Evolutionary conservation across 2,888 invertebrate genomes (phyloP).

Genomic region (Mactromeris polynyma): DNA sequence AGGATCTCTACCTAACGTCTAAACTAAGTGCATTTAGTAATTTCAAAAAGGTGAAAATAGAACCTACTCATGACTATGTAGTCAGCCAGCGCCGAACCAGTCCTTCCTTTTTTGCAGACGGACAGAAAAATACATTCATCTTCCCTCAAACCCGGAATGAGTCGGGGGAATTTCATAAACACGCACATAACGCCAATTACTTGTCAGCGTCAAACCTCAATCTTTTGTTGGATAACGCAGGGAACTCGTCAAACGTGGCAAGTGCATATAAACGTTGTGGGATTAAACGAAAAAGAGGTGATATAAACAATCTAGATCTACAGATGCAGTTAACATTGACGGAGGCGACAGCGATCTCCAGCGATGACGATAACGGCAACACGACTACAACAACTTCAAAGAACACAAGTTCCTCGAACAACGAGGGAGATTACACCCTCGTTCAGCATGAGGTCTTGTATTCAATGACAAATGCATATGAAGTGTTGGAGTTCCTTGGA

Average conservation of each 20-base stretch:
- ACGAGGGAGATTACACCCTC: constrained; percentile 98
- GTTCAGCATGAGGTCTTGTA: constrained; percentile 99
- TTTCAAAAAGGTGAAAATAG: constrained; percentile 84
- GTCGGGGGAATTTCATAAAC: constrained; percentile 60
- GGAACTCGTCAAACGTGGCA: constrained; percentile 46
- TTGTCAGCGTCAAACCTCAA: constrained; percentile 91
- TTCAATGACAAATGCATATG: constrained; percentile 96
- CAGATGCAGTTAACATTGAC: constrained; percentile 85
- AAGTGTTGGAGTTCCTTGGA: constrained; percentile 99
- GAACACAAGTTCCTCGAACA: constrained; percentile 82
- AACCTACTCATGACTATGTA: constrained; percentile 81
- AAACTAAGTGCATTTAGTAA: constrained; percentile 81
- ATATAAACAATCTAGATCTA: constrained; percentile 79
- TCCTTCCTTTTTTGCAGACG: constrained; percentile 70
- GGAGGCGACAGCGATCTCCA: constrained; percentile 83
- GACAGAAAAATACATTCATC: constrained; percentile 66
- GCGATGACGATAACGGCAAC: constrained; percentile 86
- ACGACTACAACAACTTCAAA: constrained; percentile 81
- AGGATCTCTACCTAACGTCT: constrained; percentile 75
- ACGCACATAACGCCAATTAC: constrained; percentile 84
- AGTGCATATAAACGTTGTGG: constrained; percentile 88
- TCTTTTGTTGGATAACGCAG: constrained; percentile 77
- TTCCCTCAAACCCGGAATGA: constrained; percentile 69
- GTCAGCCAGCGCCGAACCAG: constrained; percentile 79
- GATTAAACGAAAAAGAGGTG: constrained; percentile 86